Evolutionary conservation across 2,113 vertebrate species (phyloP).

Genomic region (Meles meles): DNA sequence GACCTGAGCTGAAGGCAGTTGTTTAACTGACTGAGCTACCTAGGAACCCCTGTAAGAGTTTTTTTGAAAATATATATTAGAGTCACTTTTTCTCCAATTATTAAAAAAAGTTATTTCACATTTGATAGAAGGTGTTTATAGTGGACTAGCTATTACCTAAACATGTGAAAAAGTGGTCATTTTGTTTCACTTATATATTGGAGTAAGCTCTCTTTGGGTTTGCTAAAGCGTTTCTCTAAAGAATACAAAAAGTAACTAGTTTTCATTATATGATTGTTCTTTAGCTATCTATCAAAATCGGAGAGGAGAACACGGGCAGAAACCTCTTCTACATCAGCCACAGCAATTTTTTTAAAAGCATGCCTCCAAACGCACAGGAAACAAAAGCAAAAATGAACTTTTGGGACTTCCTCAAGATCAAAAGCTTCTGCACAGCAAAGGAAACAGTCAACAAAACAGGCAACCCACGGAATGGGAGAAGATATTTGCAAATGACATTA

Average conservation of each 20-base stretch:
- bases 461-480: no score
- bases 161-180: neutral
- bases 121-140: neutral
- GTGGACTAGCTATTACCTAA: neutral
- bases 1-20: no score
- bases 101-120: slow-evolving; percentile 2
- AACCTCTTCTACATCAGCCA: no score
- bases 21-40: no score
- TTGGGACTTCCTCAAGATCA: no score
- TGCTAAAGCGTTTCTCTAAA: neutral
- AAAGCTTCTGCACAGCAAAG: no score
- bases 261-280: neutral
- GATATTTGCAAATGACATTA: no score
- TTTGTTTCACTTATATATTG: neutral
- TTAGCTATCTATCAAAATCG: neutral
- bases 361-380: no score
- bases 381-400: no score
- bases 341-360: no score
- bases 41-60: neutral
- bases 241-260: neutral
- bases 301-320: no score
- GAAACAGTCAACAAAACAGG: no score
- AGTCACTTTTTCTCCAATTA: neutral
- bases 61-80: neutral
- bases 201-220: neutral